phyloP scores from a whole-genome alignment of 2,113 vertebrate genomes.

The Otis tarda region DNA sequence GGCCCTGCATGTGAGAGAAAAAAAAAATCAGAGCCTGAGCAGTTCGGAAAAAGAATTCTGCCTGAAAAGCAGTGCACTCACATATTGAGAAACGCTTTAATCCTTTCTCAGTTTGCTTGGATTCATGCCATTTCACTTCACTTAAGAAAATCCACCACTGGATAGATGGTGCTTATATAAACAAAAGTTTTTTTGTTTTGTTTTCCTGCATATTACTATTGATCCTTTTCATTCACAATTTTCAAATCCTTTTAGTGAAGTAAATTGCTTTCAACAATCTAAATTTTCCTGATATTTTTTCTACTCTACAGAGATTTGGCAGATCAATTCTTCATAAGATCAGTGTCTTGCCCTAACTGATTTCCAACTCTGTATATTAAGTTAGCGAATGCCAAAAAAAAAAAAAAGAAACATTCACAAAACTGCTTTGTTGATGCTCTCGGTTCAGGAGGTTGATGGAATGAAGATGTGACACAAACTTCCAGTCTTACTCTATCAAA shows the following conservation, averaged over 20 bases:
- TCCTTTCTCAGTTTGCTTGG: slow-evolving; percentile 5
- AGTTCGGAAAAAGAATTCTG: background rate
- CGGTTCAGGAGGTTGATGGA: background rate
- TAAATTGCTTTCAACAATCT: slow-evolving; percentile 44
- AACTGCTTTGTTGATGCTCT: background rate
- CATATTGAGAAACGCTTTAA: background rate
- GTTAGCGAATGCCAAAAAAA: slow-evolving; percentile 36
- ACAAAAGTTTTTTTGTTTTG: slow-evolving; percentile 36
- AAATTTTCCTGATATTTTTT: slow-evolving; percentile 51
- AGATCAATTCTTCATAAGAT: slow-evolving; percentile 57
- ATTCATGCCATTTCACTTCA: background rate
- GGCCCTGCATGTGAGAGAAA: background rate
- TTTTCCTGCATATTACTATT: slow-evolving; percentile 39
- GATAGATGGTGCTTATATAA: slow-evolving; percentile 29
- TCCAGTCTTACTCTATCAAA: background rate
- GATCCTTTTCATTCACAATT: slow-evolving; percentile 62
- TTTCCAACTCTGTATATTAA: slow-evolving; percentile 56
- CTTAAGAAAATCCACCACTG: slow-evolving; percentile 33
- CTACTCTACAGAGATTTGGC: slow-evolving; percentile 46
- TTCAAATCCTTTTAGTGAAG: slow-evolving; percentile 38
- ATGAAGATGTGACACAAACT: slow-evolving; percentile 25
- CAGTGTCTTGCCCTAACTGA: slow-evolving; percentile 34
- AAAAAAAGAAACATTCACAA: slow-evolving; percentile 18
- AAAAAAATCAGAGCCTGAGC: background rate
- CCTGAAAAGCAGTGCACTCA: background rate